Percentiles rank a stretch among this genome's conserved stretches.
These are phyloP conservation scores for Ammodytes dubius DNA, from an alignment of 2,113 vertebrate genomes.

Conservation along the genomic window DNA sequence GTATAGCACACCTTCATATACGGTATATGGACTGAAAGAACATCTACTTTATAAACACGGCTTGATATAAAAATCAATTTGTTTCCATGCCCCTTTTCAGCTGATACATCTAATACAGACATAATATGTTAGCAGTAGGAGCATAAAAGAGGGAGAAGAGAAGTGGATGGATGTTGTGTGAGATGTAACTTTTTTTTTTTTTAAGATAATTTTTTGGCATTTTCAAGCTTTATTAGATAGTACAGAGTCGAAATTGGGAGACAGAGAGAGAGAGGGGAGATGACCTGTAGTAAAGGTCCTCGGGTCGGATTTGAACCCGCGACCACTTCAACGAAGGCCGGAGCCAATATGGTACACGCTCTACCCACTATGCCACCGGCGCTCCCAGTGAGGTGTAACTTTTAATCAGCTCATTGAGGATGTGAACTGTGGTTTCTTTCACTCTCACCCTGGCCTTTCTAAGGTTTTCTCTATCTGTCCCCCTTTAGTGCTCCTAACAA, in stretches of 20 bases:
- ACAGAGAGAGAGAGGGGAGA: too few relatives aligned
- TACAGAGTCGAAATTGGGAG: too few relatives aligned
- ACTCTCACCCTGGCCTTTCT: not conserved
- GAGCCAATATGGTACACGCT: too few relatives aligned
- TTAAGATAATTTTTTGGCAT: too few relatives aligned
- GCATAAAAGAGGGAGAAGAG: not conserved
- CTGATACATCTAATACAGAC: not conserved
- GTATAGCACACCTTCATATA: slow-evolving; percentile 28
- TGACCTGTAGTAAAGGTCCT: too few relatives aligned
- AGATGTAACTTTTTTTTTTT: not conserved
- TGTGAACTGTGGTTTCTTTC: slow-evolving; percentile 47
- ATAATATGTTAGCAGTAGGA: too few relatives aligned
- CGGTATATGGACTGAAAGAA: not conserved
- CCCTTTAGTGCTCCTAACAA: slow-evolving; percentile 41
- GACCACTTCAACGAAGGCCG: too few relatives aligned
- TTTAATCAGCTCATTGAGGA: slow-evolving; percentile 7
- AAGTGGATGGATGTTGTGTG: not conserved
- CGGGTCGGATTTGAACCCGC: too few relatives aligned
- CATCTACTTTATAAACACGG: not conserved
- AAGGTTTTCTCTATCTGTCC: slow-evolving; percentile 8
- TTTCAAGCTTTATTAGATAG: too few relatives aligned
- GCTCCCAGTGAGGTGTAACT: not conserved
- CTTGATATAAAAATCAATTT: not conserved
- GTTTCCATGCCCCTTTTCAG: not conserved
- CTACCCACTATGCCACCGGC: too few relatives aligned